Conservation (phyloP, 2,888 invertebrate species). For the Cylindroiulus punctatus region DNA sequence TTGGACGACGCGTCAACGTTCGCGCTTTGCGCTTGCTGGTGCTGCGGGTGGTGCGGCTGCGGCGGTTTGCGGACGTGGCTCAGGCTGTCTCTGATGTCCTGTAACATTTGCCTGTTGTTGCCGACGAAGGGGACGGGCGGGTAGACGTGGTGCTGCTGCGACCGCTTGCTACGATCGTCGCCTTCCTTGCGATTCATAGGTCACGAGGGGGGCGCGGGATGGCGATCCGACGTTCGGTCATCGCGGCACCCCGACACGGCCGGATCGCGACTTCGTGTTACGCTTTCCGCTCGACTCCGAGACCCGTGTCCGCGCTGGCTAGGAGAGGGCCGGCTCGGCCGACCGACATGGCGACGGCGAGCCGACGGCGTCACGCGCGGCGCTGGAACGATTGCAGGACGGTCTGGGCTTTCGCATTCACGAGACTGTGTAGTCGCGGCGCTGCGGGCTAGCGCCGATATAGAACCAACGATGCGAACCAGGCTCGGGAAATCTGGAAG, state of each 20-base stretch:
- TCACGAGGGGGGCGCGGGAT: conserved; percentile 21
- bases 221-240: background rate
- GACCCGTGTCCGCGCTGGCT: no score
- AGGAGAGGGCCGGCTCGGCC: no score
- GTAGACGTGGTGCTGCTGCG: background rate
- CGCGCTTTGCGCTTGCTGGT: background rate
- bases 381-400: background rate
- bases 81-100: conserved; percentile 63
- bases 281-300: background rate
- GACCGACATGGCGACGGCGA: background rate
- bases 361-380: background rate
- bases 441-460: no score
- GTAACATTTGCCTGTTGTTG: conserved; percentile 63
- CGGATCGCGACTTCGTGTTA: no score
- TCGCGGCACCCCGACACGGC: background rate
- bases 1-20: conserved; percentile 24
- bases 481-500: no score
- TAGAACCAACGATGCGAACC: no score
- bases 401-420: no score
- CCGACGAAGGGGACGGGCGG: conserved; percentile 61
- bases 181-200: conserved; percentile 59
- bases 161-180: conserved; percentile 56
- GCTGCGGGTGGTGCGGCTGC: background rate
- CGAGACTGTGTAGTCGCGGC: no score
- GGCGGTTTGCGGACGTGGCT: conserved; percentile 60